These are phyloP conservation scores for Micrastur ruficollis DNA, from an alignment of 2,797 vertebrate genomes.

Conservation along the genomic window DNA sequence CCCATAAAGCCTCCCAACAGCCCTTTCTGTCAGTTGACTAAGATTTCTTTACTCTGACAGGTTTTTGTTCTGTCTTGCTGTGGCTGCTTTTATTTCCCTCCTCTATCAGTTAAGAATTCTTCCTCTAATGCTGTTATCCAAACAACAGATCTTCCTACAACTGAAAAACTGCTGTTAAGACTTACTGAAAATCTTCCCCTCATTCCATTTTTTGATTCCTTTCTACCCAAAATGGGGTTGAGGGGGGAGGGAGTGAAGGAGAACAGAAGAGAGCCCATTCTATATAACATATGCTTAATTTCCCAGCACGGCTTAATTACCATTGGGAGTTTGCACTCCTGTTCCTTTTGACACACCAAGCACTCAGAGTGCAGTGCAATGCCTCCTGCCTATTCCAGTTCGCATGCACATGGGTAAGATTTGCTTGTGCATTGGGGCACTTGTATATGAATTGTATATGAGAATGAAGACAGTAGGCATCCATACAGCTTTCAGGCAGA, in stretches of 20 bases:
- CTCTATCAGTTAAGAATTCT: neutral
- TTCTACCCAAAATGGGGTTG: neutral
- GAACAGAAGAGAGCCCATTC: neutral
- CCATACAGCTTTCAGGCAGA: neutral
- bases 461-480: neutral
- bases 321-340: neutral
- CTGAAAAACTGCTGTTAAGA: neutral
- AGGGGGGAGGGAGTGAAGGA: neutral
- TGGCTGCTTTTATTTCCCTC: neutral
- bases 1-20: neutral
- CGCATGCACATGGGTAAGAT: neutral
- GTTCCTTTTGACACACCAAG: neutral
- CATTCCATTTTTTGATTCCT: neutral
- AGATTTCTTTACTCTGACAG: conserved; percentile 10
- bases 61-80: neutral
- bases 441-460: neutral
- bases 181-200: neutral
- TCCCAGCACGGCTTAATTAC: conserved; percentile 45
- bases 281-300: neutral
- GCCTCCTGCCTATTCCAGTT: neutral
- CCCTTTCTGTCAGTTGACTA: neutral
- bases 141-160: neutral
- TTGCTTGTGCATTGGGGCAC: neutral
- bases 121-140: neutral
- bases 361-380: neutral